A percentile compares a stretch with the other conserved stretches of the same genome.
Evolutionary conservation across 2,113 vertebrate species (phyloP).

Genomic region (Tretioscincus oriximinensis): DNA sequence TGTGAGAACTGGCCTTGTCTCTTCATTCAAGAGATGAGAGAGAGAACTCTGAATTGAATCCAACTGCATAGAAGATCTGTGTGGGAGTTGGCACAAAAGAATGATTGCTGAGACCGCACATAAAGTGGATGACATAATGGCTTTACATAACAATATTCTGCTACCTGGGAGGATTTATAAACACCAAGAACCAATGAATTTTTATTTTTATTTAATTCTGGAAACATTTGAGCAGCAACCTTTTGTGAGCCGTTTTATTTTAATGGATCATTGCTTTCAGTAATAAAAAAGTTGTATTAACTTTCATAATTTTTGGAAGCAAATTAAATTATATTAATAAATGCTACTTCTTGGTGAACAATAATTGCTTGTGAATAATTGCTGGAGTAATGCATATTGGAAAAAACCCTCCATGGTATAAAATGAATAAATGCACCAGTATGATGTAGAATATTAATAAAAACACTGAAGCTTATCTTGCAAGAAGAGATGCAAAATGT

Average conservation of each 20-base stretch:
- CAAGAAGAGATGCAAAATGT: slow-evolving; percentile 37
- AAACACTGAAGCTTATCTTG: slow-evolving; percentile 48
- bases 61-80: too few species aligned
- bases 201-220: not conserved
- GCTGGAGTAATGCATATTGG: slow-evolving; percentile 20
- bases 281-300: slow-evolving; percentile 5
- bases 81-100: too few species aligned
- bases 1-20: too few species aligned
- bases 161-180: not conserved
- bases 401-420: slow-evolving; percentile 41
- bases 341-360: slow-evolving; percentile 22
- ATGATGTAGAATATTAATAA: slow-evolving; percentile 51
- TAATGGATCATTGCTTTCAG: not conserved
- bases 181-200: not conserved
- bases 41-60: too few species aligned
- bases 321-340: slow-evolving; percentile 19
- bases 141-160: not conserved
- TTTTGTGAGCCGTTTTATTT: slow-evolving; percentile 1
- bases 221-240: not conserved
- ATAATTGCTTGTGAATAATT: slow-evolving; percentile 36
- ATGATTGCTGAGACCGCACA: too few species aligned
- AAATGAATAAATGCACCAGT: slow-evolving; percentile 39
- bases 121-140: too few species aligned
- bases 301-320: slow-evolving; percentile 1
- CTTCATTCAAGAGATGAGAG: too few species aligned